Percentiles rank a stretch among this genome's conserved stretches.
These are phyloP conservation scores for Drosophila pegasa DNA, from an alignment of 2,888 invertebrate species.

Conservation along the genomic window DNA sequence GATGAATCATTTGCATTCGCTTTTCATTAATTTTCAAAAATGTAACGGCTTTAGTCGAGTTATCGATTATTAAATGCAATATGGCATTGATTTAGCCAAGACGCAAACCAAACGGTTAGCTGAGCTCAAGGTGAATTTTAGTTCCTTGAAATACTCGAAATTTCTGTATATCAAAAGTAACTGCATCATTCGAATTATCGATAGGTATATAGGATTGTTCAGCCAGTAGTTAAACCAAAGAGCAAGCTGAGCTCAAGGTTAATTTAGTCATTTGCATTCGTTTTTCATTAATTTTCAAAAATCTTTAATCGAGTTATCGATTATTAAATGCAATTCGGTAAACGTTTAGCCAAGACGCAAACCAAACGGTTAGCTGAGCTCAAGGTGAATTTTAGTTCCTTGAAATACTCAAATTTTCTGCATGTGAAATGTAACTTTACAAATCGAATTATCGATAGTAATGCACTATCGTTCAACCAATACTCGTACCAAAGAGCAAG, in stretches of 20 bases:
- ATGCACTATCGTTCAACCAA: too few relatives aligned
- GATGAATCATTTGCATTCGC: not conserved
- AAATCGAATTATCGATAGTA: too few relatives aligned
- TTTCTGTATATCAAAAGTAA: too few relatives aligned
- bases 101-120: not conserved
- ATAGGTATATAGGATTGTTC: not conserved
- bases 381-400: too few relatives aligned
- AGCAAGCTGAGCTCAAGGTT: not conserved
- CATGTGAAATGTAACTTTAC: too few relatives aligned
- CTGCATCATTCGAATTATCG: not conserved
- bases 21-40: not conserved
- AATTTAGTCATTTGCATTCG: not conserved
- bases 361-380: too few relatives aligned
- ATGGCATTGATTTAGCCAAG: not conserved
- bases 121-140: not conserved
- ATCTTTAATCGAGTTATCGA: too few relatives aligned
- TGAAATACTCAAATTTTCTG: too few relatives aligned
- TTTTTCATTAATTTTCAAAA: too few relatives aligned
- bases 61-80: conserved; percentile 3
- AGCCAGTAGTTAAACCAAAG: not conserved
- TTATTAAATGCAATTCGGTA: too few relatives aligned
- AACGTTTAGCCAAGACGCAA: not conserved
- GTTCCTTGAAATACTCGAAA: not conserved
- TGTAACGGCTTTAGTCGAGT: not conserved
- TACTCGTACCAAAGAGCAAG: too few relatives aligned